A percentile compares a stretch with the other conserved stretches of the same genome.
phyloP scores from a whole-genome alignment of 1,140 invertebrate genomes.

The Antheraea mylitta region DNA sequence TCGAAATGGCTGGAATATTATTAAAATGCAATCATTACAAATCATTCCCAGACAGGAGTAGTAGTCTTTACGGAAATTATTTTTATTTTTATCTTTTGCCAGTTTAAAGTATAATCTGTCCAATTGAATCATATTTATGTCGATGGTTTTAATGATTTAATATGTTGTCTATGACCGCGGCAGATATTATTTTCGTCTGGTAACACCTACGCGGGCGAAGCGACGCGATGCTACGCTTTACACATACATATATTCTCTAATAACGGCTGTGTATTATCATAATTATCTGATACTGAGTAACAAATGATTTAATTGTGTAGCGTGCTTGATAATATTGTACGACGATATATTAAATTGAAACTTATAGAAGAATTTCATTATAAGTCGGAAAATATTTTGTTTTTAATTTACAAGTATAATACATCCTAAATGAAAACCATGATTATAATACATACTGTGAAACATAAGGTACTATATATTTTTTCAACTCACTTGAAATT shows the following conservation, averaged over 20 bases:
- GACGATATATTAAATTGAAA: too few species aligned
- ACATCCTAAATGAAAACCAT: too few species aligned
- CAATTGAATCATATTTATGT: not conserved
- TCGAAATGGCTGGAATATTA: slow-evolving; percentile 43
- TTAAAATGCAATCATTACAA: slow-evolving; percentile 59
- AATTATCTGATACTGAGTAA: too few species aligned
- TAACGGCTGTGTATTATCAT: not conserved
- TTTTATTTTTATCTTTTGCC: not conserved
- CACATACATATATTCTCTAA: not conserved
- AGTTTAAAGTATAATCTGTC: not conserved
- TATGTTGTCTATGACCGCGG: slow-evolving; percentile 18
- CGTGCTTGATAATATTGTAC: too few species aligned
- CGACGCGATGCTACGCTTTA: not conserved
- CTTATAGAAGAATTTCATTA: too few species aligned
- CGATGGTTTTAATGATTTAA: slow-evolving; percentile 11
- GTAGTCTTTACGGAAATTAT: not conserved
- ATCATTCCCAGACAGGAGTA: slow-evolving; percentile 68
- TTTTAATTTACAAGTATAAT: too few species aligned
- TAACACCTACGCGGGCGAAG: slow-evolving; percentile 26
- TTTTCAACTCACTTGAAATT: too few species aligned
- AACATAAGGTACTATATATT: too few species aligned
- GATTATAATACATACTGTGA: too few species aligned
- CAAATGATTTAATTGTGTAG: too few species aligned
- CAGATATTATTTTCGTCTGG: slow-evolving; percentile 34
- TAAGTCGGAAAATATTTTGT: too few species aligned